Percentiles rank a stretch among this genome's conserved stretches.
Conservation (phyloP, 2,797 vertebrate genomes). For the Synanceia verrucosa region DNA sequence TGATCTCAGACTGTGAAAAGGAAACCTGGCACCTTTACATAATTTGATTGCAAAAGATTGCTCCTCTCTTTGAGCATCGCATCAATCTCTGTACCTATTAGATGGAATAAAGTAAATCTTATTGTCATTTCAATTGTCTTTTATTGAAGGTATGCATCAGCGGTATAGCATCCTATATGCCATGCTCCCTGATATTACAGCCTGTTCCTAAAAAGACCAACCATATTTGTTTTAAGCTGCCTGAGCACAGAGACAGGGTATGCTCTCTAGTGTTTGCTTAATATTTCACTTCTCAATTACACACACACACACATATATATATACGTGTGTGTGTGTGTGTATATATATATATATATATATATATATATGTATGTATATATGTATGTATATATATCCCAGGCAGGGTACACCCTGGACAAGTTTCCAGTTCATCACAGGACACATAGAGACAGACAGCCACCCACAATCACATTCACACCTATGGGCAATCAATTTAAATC, state of each 20-base stretch:
- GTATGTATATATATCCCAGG: no score
- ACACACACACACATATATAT: neutral
- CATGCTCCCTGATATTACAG: slow-evolving; percentile 47
- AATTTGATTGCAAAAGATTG: slow-evolving; percentile 79
- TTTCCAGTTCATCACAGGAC: no score
- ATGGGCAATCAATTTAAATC: no score
- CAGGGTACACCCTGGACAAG: no score
- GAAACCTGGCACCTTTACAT: slow-evolving; percentile 74
- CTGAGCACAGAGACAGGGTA: slow-evolving; percentile 1
- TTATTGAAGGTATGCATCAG: slow-evolving; percentile 73
- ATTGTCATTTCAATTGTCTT: slow-evolving; percentile 80
- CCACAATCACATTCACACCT: no score
- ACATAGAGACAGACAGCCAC: no score
- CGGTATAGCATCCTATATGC: slow-evolving; percentile 52
- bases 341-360: no score
- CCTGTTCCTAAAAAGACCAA: slow-evolving; percentile 40
- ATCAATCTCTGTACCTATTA: slow-evolving; percentile 73
- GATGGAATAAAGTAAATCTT: slow-evolving; percentile 75
- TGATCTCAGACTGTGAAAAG: slow-evolving; percentile 68
- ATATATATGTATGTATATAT: no score
- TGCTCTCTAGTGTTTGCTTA: neutral
- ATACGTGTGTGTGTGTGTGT: no score
- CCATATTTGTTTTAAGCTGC: slow-evolving; percentile 34
- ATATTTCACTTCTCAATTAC: slow-evolving; percentile 9
- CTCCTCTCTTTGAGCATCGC: slow-evolving; percentile 60